A percentile compares a stretch with the other conserved stretches of the same genome.
Conservation (phyloP, 2,888 invertebrate species). For the Thumatha senex region DNA sequence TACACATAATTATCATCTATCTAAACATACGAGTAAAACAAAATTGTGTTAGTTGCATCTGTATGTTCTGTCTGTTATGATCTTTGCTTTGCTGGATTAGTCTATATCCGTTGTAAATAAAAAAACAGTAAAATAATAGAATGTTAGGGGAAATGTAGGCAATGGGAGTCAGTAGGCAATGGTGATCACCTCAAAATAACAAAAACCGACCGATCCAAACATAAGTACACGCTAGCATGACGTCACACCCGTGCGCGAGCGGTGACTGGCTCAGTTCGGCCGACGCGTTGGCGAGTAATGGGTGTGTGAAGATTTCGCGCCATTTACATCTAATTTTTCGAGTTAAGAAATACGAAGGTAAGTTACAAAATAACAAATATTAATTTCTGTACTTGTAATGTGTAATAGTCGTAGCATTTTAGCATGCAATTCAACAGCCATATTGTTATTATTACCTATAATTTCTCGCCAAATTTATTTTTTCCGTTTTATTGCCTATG, state of each 20-base stretch:
- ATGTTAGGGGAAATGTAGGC: constrained; percentile 12
- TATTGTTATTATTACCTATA: not conserved
- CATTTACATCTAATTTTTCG: constrained; percentile 23
- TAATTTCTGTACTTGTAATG: constrained; percentile 8
- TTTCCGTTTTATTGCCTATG: constrained; percentile 11
- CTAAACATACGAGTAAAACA: too few species aligned
- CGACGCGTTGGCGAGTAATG: too few species aligned
- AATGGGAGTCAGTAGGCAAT: constrained; percentile 13
- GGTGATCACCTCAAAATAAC: too few species aligned
- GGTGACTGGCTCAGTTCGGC: not conserved
- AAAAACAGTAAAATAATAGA: too few species aligned
- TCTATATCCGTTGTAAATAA: too few species aligned
- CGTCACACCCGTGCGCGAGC: not conserved
- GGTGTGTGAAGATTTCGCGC: constrained; percentile 4
- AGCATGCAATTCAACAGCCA: not conserved
- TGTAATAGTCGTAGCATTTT: not conserved
- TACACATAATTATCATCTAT: too few species aligned
- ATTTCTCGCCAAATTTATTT: not conserved
- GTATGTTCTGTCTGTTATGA: too few species aligned
- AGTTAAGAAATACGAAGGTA: constrained; percentile 24
- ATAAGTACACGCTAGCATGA: not conserved
- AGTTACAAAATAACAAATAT: constrained; percentile 15
- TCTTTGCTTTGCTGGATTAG: too few species aligned
- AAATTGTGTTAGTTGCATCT: too few species aligned
- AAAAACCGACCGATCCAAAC: not conserved